These are phyloP conservation scores for Syngnathus acus DNA, from an alignment of 2,797 vertebrate species.

Conservation along the genomic window DNA sequence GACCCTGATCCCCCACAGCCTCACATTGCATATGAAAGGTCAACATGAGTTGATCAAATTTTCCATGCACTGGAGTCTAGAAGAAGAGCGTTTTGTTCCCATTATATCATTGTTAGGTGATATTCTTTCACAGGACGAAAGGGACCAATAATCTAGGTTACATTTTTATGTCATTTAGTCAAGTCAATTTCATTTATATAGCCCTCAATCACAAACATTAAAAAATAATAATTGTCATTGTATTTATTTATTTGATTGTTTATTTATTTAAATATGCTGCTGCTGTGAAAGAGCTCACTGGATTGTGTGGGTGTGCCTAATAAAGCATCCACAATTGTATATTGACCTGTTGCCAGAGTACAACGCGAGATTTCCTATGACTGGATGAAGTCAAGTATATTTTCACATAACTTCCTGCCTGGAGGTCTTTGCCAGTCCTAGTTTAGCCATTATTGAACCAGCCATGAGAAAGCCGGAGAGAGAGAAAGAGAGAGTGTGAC, in stretches of 20 bases:
- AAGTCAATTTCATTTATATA: too few species aligned
- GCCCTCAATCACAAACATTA: too few species aligned
- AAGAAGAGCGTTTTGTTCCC: too few species aligned
- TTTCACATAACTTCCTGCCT: constrained; percentile 40
- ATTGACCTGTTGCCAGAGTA: constrained; percentile 33
- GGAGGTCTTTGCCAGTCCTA: constrained; percentile 46
- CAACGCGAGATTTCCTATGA: constrained; percentile 25
- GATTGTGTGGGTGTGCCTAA: background rate
- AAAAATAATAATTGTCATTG: background rate
- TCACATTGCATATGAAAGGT: too few species aligned
- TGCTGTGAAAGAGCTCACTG: too few species aligned
- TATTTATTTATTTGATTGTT: background rate
- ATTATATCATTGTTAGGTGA: too few species aligned
- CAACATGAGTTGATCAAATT: too few species aligned
- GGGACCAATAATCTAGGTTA: too few species aligned
- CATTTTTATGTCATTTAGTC: too few species aligned
- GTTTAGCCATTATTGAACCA: constrained; percentile 54
- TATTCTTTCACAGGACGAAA: too few species aligned
- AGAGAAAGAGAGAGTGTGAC: constrained; percentile 9
- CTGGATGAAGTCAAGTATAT: constrained; percentile 24
- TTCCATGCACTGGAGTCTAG: too few species aligned
- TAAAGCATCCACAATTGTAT: background rate
- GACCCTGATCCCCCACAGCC: too few species aligned
- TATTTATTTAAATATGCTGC: background rate
- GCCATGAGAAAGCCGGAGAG: constrained; percentile 24